A percentile compares a stretch with the other conserved stretches of the same genome.
Conservation (phyloP, 2,888 invertebrate genomes). For the Drosophila formosana region DNA sequence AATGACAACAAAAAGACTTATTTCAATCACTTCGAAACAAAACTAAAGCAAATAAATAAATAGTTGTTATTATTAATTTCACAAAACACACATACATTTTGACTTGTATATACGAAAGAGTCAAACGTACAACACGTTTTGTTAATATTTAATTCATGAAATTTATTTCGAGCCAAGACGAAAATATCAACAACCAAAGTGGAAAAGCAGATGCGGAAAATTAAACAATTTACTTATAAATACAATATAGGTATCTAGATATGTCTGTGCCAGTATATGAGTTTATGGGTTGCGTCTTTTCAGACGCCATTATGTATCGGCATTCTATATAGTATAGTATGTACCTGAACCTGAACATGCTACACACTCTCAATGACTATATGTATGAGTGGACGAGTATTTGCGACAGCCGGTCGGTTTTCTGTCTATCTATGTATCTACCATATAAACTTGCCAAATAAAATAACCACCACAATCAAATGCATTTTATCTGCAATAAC, state of each 20-base stretch:
- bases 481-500: conserved; percentile 49
- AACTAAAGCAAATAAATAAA: conserved; percentile 24
- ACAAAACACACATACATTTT: conserved; percentile 3
- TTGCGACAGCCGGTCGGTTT: conserved; percentile 9
- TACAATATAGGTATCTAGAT: conserved; percentile 4
- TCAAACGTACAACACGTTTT: conserved; percentile 58
- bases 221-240: conserved; percentile 11
- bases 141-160: conserved; percentile 78
- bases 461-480: conserved; percentile 22
- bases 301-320: conserved; percentile 10
- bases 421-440: conserved; percentile 6
- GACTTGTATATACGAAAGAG: conserved; percentile 14
- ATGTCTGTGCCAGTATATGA: not conserved
- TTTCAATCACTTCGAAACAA: conserved; percentile 15
- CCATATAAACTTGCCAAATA: conserved; percentile 44
- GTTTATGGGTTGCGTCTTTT: conserved; percentile 7
- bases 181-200: conserved; percentile 40
- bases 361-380: conserved; percentile 56
- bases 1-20: not conserved
- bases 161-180: conserved; percentile 59
- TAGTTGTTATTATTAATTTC: conserved; percentile 20
- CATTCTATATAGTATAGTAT: conserved; percentile 8
- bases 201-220: conserved; percentile 10
- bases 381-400: conserved; percentile 22
- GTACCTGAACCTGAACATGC: not conserved